Evolutionary conservation across 2,113 vertebrate species (phyloP).

Genomic region (Agelaius tricolor): DNA sequence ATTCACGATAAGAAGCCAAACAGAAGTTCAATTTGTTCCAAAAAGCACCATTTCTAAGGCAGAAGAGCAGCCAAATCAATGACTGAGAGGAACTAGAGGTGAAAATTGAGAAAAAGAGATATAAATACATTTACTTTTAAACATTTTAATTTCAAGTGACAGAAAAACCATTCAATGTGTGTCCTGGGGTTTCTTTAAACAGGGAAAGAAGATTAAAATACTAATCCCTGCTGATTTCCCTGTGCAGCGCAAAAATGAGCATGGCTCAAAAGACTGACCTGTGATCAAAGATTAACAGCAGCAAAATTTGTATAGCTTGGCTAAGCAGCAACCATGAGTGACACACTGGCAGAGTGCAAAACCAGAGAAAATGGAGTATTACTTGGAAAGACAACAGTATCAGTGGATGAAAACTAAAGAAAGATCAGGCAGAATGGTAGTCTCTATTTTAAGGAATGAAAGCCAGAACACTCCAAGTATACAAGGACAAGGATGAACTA

Average conservation of each 20-base stretch:
- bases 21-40: background rate
- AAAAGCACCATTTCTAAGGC: background rate
- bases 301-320: conserved; percentile 29
- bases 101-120: background rate
- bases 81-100: background rate
- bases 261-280: conserved; percentile 16
- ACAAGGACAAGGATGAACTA: background rate
- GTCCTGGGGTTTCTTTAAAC: conserved; percentile 35
- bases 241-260: conserved; percentile 6
- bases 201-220: conserved; percentile 53
- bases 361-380: background rate
- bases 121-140: background rate
- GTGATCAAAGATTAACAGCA: conserved; percentile 36
- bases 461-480: background rate
- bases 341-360: background rate
- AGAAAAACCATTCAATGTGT: background rate
- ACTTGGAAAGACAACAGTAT: conserved; percentile 1
- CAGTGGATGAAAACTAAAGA: background rate
- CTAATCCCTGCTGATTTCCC: conserved; percentile 9
- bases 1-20: background rate
- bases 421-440: background rate
- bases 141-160: background rate
- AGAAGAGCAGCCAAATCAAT: background rate
- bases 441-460: background rate
- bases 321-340: background rate